Evolutionary conservation across 2,797 vertebrate genomes (phyloP), one percentile per base, ranked within the genome.

Genomic region (Chaenodraco wilsoni): DNA sequence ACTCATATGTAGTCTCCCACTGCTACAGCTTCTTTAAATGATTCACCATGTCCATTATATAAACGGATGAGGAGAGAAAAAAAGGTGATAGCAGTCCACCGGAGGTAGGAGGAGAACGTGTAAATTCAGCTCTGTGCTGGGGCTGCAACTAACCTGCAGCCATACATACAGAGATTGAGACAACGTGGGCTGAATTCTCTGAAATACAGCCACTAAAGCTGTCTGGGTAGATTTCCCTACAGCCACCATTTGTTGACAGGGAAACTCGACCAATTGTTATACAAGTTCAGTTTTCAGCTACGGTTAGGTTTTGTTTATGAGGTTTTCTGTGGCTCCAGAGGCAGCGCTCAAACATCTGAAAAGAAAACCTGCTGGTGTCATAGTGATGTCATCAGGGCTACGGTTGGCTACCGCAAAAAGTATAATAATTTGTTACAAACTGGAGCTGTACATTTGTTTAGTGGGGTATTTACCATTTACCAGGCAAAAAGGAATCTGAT

Each of bases 1-100:
- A 79, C 79, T 84, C 85, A 79, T 76, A 81, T 56, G 69, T 70
- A 52, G 65, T 87, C 90, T 89, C 89, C 88, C 89, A 91, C 89
- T 84, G 74, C 72, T 67, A 76, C 69, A 56, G 65, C 55, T 0
- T 76, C 76, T 72, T 82, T 74, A 72, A 76, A 74, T 92, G 92
- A 93, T 82, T 92, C 91, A 93, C 85, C 80, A 15, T 17, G 33
- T 58, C 65, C 54, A 82, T 92, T 91, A 92, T 88, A 88, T 92
- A 91, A 92, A 87, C 72, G 76, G 51, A 74, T 64, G 78, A 78
- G 55, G 67, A 37, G 23, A 14, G 10, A 69, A 69, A 65, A 79
- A 65, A 75, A 69, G 76, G 85, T 87, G 83, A 80, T 64, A 80
- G 56, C 74, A 56, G 80, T 83, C 72, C 60, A 83, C 37, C 69